Evolutionary conservation across 2,888 invertebrate genomes (phyloP).

Genomic region (Pyralis farinalis): DNA sequence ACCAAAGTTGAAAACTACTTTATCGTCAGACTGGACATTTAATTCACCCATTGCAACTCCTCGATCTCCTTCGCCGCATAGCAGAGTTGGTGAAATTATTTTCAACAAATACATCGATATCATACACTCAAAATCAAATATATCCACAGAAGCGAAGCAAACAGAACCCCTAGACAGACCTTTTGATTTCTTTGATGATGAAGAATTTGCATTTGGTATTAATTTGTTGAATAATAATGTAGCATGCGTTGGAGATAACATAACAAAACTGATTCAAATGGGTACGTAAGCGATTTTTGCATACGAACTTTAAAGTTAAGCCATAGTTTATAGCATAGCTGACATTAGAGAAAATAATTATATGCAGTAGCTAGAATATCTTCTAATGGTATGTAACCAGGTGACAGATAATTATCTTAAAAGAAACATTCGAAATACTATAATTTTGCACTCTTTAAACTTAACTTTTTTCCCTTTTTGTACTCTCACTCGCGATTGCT

Average conservation of each 20-base stretch:
- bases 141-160: slow-evolving; percentile 40
- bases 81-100: slow-evolving; percentile 47
- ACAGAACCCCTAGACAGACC: slow-evolving; percentile 53
- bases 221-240: slow-evolving; percentile 68
- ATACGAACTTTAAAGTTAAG: no score
- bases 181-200: slow-evolving; percentile 68
- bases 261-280: slow-evolving; percentile 67
- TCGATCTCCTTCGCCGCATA: slow-evolving; percentile 40
- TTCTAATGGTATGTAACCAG: no score
- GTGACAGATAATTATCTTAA: no score
- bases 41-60: slow-evolving; percentile 37
- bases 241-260: slow-evolving; percentile 68
- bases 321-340: no score
- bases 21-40: slow-evolving; percentile 40
- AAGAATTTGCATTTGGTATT: slow-evolving; percentile 68
- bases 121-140: slow-evolving; percentile 53
- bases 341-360: no score
- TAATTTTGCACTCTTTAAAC: no score
- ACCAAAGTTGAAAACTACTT: slow-evolving; percentile 27
- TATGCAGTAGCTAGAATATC: no score
- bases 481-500: no score
- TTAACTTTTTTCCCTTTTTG: no score
- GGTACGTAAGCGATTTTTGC: no score
- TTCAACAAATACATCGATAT: slow-evolving; percentile 57
- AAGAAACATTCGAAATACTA: no score